phyloP scores from a whole-genome alignment of 2,797 vertebrate species.

The Acanthis flammea region DNA sequence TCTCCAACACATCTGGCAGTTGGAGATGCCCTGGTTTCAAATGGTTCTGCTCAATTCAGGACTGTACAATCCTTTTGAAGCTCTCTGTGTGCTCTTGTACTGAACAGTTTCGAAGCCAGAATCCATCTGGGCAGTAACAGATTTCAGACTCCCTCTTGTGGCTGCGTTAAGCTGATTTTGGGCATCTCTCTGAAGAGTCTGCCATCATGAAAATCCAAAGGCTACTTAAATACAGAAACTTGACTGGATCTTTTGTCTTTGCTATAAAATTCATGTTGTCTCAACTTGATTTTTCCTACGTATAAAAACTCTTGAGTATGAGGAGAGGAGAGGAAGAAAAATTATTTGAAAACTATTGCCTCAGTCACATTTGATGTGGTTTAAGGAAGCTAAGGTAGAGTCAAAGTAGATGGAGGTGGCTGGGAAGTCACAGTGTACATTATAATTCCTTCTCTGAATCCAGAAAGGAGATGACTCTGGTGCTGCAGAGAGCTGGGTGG shows the following conservation, averaged over 20 bases:
- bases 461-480: neutral
- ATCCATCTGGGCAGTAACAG: neutral
- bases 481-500: neutral
- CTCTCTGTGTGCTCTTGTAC: neutral
- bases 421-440: neutral
- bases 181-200: neutral
- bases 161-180: neutral
- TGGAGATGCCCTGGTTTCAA: neutral
- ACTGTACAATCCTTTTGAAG: neutral
- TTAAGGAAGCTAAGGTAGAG: neutral
- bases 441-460: neutral
- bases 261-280: neutral
- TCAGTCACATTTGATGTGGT: neutral
- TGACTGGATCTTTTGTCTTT: neutral
- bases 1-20: neutral
- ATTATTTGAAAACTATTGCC: neutral
- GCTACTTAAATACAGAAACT: neutral
- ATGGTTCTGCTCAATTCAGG: neutral
- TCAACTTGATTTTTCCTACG: neutral
- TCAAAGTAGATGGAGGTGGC: neutral
- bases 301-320: neutral
- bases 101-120: neutral
- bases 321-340: neutral
- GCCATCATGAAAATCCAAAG: neutral
- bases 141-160: conserved; percentile 45